Evolutionary conservation across 2,888 invertebrate species (phyloP).

Genomic region (Diadegma fenestrale): DNA sequence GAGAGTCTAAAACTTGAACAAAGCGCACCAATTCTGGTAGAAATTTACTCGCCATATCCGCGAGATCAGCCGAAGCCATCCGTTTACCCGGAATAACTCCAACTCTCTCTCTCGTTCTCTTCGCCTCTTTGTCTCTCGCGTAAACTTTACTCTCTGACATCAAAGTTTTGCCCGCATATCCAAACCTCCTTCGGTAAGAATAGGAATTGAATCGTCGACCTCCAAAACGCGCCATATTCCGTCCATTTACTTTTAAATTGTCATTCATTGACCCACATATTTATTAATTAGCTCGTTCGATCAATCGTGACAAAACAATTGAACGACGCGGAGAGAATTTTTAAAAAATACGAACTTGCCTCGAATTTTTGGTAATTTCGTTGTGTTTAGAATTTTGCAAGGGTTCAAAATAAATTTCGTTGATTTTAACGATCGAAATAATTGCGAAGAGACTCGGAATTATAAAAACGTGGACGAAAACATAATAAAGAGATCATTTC

Average conservation of each 20-base stretch:
- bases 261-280: conserved; percentile 16
- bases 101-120: conserved; percentile 29
- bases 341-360: not conserved
- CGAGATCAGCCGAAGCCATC: conserved; percentile 58
- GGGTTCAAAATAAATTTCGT: not conserved
- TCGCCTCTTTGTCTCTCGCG: not conserved
- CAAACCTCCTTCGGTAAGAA: conserved; percentile 21
- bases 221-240: conserved; percentile 15
- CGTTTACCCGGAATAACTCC: conserved; percentile 49
- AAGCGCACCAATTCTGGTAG: conserved; percentile 59
- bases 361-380: not conserved
- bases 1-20: conserved; percentile 40
- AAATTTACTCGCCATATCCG: conserved; percentile 63
- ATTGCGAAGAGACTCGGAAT: not conserved
- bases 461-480: not conserved
- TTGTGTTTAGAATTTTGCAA: not conserved
- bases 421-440: not conserved
- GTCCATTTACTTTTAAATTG: conserved; percentile 65
- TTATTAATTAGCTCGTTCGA: conserved; percentile 40
- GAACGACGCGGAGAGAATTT: not conserved
- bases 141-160: conserved; percentile 36
- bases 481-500: not conserved
- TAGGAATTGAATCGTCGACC: conserved; percentile 57
- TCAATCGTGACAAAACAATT: conserved; percentile 16
- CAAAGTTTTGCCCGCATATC: conserved; percentile 55